These are phyloP conservation scores for Elysia chlorotica DNA, from an alignment of 1,140 invertebrate species.

Conservation along the genomic window DNA sequence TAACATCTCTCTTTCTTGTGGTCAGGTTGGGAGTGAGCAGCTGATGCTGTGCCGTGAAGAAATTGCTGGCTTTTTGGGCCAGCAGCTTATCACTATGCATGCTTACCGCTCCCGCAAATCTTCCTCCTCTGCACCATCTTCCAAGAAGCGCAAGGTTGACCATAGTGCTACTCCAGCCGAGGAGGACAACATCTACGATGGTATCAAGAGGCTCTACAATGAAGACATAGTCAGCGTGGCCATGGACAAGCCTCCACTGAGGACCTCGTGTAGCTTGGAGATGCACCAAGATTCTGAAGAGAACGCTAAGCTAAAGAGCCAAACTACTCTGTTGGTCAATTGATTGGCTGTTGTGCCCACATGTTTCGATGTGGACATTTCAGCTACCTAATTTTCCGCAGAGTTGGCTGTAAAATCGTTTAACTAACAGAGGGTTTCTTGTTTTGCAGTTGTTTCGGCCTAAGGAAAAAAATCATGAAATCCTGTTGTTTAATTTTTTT, in stretches of 20 bases:
- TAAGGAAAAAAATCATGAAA: no score
- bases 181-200: slow-evolving; percentile 57
- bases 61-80: slow-evolving; percentile 36
- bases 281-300: slow-evolving; percentile 42
- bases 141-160: slow-evolving; percentile 51
- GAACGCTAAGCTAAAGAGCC: slow-evolving; percentile 2
- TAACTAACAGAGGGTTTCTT: no score
- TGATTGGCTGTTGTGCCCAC: background rate
- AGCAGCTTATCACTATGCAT: slow-evolving; percentile 33
- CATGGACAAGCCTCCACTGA: slow-evolving; percentile 20
- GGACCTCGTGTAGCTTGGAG: slow-evolving; percentile 44
- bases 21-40: slow-evolving; percentile 49
- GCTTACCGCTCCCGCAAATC: slow-evolving; percentile 8
- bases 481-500: no score
- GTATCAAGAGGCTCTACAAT: slow-evolving; percentile 59
- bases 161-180: slow-evolving; percentile 39
- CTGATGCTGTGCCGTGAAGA: slow-evolving; percentile 56
- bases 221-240: slow-evolving; percentile 36
- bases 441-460: no score
- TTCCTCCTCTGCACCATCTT: slow-evolving; percentile 28
- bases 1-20: no score
- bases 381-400: no score
- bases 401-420: no score
- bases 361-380: background rate
- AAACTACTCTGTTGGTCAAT: slow-evolving; percentile 5